Evolutionary conservation across 1,140 invertebrate species (phyloP), one percentile per base, ranked within the genome.

Genomic region (Aphaenogaster floridana): DNA sequence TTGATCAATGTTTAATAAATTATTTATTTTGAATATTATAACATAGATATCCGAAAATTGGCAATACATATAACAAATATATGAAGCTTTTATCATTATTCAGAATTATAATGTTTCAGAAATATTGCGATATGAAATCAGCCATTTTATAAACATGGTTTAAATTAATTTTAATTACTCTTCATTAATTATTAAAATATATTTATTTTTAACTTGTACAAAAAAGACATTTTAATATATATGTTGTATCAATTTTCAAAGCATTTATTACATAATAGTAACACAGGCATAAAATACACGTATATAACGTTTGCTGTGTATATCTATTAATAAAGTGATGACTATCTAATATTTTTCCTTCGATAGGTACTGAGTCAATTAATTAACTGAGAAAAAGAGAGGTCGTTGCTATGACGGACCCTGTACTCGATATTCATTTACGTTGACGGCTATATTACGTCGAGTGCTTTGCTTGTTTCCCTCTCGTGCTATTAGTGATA

Each of bases 361-460:
- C 74, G 64, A 64, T 77, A 61, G 36, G 8, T 34, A 66, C 34
- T 50, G 36, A 74, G 17, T 66, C 77, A 68, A 90, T 89, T 74
- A 89, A 66, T 72, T 72, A 86, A 77, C 17, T 54, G 48, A 48
- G 61, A 69, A 74, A 86, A 57, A 63, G 50, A 39, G 39, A 77
- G 50, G 66, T 57, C 45, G 61, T 28, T 52, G 48, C 42, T 52
- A 68, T 45, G 74, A 72, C 80, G 50, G 57, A 50, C 50, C 63
- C 68, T 11, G n/a, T 66, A 52, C 57, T 87, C 78, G 88, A 89
- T 90, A 89, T 90, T 87, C 89, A 80, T 90, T 89, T 85, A 81
- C 48, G 79, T 83, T 50, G 57, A 61, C 71, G 64, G 71, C 78
- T 72, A 72, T 52, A 72, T 78, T 80, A 72, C 85, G 45, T 88